A percentile compares a stretch with the other conserved stretches of the same genome.
Conservation (phyloP, 2,113 vertebrate species). For the Catagonus wagneri region DNA sequence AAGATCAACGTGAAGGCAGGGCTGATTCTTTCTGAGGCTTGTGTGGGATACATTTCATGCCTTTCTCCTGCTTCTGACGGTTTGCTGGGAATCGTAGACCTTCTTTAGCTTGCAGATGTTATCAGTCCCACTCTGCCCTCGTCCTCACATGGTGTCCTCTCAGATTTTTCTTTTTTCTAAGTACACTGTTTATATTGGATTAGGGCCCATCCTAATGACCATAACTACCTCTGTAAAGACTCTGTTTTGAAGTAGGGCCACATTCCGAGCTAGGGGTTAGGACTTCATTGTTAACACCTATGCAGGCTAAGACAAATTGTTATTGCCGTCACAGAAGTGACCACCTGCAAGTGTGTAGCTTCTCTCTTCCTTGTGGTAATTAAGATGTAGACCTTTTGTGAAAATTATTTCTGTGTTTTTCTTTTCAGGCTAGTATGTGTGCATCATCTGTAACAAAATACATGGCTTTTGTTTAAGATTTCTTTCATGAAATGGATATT, state of each 20-base stretch:
- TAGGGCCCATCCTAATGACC: not conserved
- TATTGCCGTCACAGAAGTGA: not conserved
- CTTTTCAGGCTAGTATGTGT: not conserved
- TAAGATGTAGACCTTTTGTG: not conserved
- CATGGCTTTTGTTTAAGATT: slow-evolving; percentile 13
- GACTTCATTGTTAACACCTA: not conserved
- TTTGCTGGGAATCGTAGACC: not conserved
- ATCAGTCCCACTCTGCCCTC: not conserved
- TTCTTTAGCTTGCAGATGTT: not conserved
- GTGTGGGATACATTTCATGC: not conserved
- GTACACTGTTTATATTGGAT: not conserved
- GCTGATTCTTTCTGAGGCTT: not conserved
- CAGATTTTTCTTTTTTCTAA: not conserved
- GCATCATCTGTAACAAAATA: not conserved
- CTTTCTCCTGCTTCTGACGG: not conserved
- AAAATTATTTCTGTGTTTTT: slow-evolving; percentile 29
- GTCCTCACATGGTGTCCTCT: not conserved
- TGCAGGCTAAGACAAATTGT: not conserved
- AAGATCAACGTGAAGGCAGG: not conserved
- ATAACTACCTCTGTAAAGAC: not conserved
- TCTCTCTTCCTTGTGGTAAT: not conserved
- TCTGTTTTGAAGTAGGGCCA: not conserved
- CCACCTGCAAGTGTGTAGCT: not conserved
- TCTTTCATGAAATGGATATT: slow-evolving; percentile 32
- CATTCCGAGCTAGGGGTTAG: not conserved